Evolutionary conservation across 1,140 invertebrate genomes (phyloP), one percentile per base, ranked within the genome.

Genomic region (Dreissena rostriformis): DNA sequence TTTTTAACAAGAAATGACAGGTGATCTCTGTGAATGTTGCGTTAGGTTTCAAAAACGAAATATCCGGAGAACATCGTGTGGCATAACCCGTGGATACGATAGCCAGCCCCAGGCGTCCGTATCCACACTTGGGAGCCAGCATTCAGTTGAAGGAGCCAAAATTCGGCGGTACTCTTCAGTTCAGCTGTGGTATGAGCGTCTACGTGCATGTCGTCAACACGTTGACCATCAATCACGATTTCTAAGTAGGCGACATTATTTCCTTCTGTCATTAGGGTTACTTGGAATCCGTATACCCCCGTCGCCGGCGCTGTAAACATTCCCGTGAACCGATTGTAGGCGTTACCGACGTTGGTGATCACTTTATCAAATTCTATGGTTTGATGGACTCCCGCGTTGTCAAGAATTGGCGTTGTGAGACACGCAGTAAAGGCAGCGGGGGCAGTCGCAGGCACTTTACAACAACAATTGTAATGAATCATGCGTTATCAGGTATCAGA

Each of bases 331-430:
- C 19, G 55, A 57, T 55, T 75, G 8, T 39, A 75, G 0, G 53
- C 72, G 26, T 75, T 75, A 28, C 72, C 72, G 14, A 75, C 39
- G 53, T 75, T 75, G 52, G 72, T 75, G 12, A 75, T 75, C 8
- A 75, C 72, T 26, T 39, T 39, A 75, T 75, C 26, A 19, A 75
- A 75, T 1, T 22, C 51, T 22, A 75, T 49, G 26, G n/a, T 72
- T 72, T 72, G 70, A 52, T 52, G 51, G 17, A 12, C 70, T 19
- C 70, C 70, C 12, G 51, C 17, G 53, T 72, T 49, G 8, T 52
- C n/a, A 15, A 72, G 39, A 72, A 24, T 49, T 5, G 10, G 7
- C 17, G 39, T 39, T 39, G 39, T 39, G 39, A 39, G 39, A 39
- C 39, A 39, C 39, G 39, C 39, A 39, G 39, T 39, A 39, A 39